Conservation (phyloP, 2,797 vertebrate species). For the Hylomyscus alleni region DNA sequence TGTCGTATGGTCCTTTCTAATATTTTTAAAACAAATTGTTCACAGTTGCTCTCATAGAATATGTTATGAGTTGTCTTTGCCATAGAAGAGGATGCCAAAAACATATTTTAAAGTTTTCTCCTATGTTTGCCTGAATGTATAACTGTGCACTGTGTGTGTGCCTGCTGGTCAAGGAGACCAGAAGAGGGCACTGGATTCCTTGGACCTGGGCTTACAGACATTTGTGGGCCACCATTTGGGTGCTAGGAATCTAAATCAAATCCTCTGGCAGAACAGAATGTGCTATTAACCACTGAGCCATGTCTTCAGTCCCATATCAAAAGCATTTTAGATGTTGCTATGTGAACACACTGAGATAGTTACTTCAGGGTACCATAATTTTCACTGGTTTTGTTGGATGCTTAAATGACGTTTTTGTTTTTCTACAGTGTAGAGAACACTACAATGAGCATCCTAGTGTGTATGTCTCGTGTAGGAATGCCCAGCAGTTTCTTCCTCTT, state of each 20-base stretch:
- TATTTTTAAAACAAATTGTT: conserved; percentile 45
- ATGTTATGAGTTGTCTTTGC: not conserved
- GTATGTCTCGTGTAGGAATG: not conserved
- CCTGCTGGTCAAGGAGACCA: not conserved
- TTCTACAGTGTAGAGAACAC: not conserved
- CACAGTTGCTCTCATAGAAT: not conserved
- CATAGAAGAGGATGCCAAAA: not conserved
- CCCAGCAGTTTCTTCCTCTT: not conserved
- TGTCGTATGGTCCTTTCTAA: conserved; percentile 15
- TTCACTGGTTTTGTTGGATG: not conserved
- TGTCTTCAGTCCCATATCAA: not conserved
- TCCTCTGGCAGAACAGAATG: not conserved
- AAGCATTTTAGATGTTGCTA: not conserved
- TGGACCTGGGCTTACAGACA: not conserved
- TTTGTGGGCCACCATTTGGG: not conserved
- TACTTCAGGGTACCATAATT: not conserved
- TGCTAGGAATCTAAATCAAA: not conserved
- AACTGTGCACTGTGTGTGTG: not conserved
- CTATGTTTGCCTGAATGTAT: not conserved
- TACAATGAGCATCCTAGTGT: not conserved
- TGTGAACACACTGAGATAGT: not conserved
- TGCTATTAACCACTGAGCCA: not conserved
- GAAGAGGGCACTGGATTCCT: not conserved
- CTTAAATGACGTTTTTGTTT: not conserved
- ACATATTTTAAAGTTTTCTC: not conserved